Percentiles rank a stretch among this genome's conserved stretches.
Evolutionary conservation across 2,113 vertebrate species (phyloP).

Genomic region (Hemichromis elongatus): DNA sequence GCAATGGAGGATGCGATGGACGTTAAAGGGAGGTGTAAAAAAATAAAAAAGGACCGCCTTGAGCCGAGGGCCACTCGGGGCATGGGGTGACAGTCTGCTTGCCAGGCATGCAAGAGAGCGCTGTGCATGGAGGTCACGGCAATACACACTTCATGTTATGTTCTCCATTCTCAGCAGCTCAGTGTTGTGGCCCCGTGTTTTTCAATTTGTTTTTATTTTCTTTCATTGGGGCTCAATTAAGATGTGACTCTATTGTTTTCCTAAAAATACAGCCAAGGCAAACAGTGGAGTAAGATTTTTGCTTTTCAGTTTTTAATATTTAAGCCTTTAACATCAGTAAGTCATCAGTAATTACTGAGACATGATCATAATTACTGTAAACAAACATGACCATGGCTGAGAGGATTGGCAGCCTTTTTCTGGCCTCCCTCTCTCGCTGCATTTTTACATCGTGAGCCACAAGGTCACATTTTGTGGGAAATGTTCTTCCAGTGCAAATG

Average conservation of each 20-base stretch:
- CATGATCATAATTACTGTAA: constrained; percentile 20
- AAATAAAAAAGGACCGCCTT: background rate
- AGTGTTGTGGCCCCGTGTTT: background rate
- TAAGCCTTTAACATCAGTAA: background rate
- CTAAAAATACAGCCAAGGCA: constrained; percentile 17
- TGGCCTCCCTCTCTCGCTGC: constrained; percentile 34
- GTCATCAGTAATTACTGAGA: background rate
- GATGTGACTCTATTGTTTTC: constrained; percentile 14
- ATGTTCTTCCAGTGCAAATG: constrained; percentile 11
- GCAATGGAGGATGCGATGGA: background rate
- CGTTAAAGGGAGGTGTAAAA: background rate
- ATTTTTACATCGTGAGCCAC: constrained; percentile 29
- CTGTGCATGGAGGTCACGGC: constrained; percentile 44
- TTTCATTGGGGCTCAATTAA: constrained; percentile 7
- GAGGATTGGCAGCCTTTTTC: constrained; percentile 22
- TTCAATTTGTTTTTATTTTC: accelerated
- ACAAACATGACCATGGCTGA: constrained; percentile 4
- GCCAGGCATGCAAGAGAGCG: constrained; percentile 6
- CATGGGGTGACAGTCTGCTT: constrained; percentile 38
- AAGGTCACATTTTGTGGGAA: constrained; percentile 25
- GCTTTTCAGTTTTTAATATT: background rate
- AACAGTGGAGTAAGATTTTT: background rate
- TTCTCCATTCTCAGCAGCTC: background rate
- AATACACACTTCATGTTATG: constrained; percentile 26
- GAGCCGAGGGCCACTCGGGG: constrained; percentile 4